These are phyloP conservation scores for Myotis vivesi DNA, from an alignment of 2,797 vertebrate genomes.

Conservation along the genomic window DNA sequence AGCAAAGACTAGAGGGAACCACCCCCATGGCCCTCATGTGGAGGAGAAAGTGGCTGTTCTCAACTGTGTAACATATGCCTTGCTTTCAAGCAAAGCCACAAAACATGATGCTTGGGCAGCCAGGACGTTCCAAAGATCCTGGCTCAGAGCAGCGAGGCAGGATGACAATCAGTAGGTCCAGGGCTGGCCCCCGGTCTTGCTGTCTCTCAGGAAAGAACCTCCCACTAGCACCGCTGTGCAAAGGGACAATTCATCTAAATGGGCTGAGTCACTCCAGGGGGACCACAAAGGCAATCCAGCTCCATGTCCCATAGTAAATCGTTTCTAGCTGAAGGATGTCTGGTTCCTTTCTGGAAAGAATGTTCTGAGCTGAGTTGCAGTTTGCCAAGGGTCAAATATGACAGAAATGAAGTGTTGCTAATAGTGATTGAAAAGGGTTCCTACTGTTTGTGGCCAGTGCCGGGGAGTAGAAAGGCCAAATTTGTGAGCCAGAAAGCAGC, in stretches of 20 bases:
- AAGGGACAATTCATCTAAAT: conserved; percentile 87
- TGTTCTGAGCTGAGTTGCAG: conserved; percentile 82
- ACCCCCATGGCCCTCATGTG: not conserved
- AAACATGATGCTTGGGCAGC: not conserved
- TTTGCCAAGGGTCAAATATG: conserved; percentile 89
- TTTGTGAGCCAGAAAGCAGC: conserved; percentile 86
- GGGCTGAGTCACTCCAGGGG: conserved; percentile 82
- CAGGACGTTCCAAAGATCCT: not conserved
- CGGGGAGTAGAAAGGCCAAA: conserved; percentile 86
- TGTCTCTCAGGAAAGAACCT: conserved; percentile 45
- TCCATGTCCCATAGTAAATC: conserved; percentile 88
- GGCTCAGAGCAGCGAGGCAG: not conserved
- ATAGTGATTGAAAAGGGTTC: conserved; percentile 91
- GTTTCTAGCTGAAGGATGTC: conserved; percentile 81
- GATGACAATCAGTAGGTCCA: not conserved
- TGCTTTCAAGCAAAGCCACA: not conserved
- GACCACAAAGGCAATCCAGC: conserved; percentile 83
- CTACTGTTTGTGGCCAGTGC: conserved; percentile 87
- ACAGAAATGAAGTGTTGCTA: conserved; percentile 88
- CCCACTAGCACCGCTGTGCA: conserved; percentile 80
- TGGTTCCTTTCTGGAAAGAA: conserved; percentile 84
- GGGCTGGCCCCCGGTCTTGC: not conserved
- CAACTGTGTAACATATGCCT: not conserved
- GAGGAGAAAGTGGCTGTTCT: not conserved
- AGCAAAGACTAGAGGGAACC: not conserved